Base-by-base conservation (phyloP, 2,888 invertebrate species). In the Tenthredo amoena region DNA sequence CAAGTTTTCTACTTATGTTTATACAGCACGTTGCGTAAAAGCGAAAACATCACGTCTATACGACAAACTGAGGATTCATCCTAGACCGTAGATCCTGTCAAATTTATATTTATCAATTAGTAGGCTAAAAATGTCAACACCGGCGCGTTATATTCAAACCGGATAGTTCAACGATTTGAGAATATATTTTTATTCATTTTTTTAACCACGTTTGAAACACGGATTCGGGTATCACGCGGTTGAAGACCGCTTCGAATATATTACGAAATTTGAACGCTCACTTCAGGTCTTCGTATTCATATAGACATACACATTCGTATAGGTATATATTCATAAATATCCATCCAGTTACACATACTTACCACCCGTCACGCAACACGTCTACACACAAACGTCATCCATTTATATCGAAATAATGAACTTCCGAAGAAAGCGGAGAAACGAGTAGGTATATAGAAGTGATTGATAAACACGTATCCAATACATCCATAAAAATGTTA, bases 401-500 rank as follows among this genome's bases (percentile, higher is more conserved):
- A 74, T 43, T 21, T 74, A 21, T 34, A 68, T 34, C 34, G 34
- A 68, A 34, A 34, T 68, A 34, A 68, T 34, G 34, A 77, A 77
- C 77, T 77, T 77, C 77, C 77, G 77, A 77, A 31, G 77, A 77
- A 77, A 77, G 77, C 55, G 7, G 50, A 74, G 43, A 43, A 40
- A 40, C 40, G 40, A 55, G 47, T 55, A 50, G 5, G 31, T 4
- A 31, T 68, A 15, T 43, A 74, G 21, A 34, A 1, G 34, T 34
- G 68, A 68, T 43, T 74, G 74, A 74, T n/a, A 43, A 74, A 21
- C 43, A n/a, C 12, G 21, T 5, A 10, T 68, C 68, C 34, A 18
- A 18, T 34, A 34, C 1, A 74, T 74, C 43, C 43, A 74, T 43
- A 21, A 21, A 31, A 74, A 74, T 43, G n/a, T 74, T 43, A n/a